Percentiles rank a stretch among this genome's conserved stretches.
Evolutionary conservation across 2,888 invertebrate species (phyloP).

Genomic region (Cotesia congregata): DNA sequence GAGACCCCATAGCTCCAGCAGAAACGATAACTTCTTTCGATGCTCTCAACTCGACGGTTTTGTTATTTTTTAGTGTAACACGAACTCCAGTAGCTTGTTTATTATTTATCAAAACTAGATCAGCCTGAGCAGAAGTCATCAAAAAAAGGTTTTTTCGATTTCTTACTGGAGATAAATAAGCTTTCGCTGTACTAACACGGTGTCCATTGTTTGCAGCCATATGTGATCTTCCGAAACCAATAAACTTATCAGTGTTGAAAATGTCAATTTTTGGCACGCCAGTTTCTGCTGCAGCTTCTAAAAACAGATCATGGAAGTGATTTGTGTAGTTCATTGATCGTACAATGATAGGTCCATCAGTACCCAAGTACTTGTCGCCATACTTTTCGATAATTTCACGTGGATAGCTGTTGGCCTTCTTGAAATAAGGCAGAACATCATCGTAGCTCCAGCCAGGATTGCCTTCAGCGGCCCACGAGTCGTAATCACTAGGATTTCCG

Average conservation of each 20-base stretch:
- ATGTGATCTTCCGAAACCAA: constrained; percentile 72
- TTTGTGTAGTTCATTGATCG: constrained; percentile 64
- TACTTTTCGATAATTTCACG: constrained; percentile 60
- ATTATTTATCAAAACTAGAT: constrained; percentile 72
- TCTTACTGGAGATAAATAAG: constrained; percentile 70
- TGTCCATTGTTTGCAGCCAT: constrained; percentile 69
- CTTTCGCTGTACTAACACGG: constrained; percentile 69
- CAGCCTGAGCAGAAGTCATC: constrained; percentile 74
- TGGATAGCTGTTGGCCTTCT: constrained; percentile 57
- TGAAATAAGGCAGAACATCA: constrained; percentile 66
- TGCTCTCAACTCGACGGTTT: constrained; percentile 64
- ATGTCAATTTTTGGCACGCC: constrained; percentile 67
- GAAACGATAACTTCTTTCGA: constrained; percentile 77
- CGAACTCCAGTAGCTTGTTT: constrained; percentile 70
- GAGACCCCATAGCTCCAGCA: constrained; percentile 78
- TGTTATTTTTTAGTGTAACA: constrained; percentile 64
- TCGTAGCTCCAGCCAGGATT: constrained; percentile 76
- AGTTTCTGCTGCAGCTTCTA: constrained; percentile 70
- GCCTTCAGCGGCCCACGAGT: constrained; percentile 76
- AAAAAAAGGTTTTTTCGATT: constrained; percentile 75
- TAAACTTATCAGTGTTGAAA: constrained; percentile 68
- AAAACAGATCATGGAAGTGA: constrained; percentile 66
- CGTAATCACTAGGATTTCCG: constrained; percentile 77
- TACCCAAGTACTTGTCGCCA: constrained; percentile 65
- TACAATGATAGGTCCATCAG: constrained; percentile 71